Base-by-base conservation (phyloP, 2,888 invertebrate genomes). In the Leucophenga montana region DNA sequence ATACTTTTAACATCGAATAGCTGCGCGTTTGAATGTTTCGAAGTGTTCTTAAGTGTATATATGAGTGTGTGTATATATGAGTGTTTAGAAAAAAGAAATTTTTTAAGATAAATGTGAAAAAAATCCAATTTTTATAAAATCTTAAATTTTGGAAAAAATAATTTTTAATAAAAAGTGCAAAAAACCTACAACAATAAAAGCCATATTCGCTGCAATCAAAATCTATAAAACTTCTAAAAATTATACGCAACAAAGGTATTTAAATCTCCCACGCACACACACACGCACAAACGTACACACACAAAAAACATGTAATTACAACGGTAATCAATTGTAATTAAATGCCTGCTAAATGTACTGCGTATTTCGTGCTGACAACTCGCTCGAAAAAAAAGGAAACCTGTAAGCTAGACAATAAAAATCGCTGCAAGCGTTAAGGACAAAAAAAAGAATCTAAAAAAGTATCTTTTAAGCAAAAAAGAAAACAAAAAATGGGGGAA, bases 31-130 rank as follows among this genome's bases (percentile, higher is more conserved):
- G 39, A 11, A 11, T 39, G 9, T 8, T 39, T 3, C 39, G 9
- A 39, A 5, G 20, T 57, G 57, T 31, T 46, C 54, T 14, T 61
- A 67, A 48, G 53, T 67, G 46, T 53, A 18, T 46, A 20, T 53
- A 33, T 22, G 48, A 39, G 18, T 56, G 59, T 71, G 61, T 73
- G 66, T 66, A n/a, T n/a, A n/a, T n/a, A n/a, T n/a, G n/a, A n/a
- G 68, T 67, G 57, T n/a, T 61, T 61, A n/a, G 11, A 1, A 9
- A 61, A 33, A 33, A 39, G 0, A 39, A 61, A 39, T 5, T 11
- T 39, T 5, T 5, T 39, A 8, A 39, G 8, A 50, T 18, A 50
- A n/a, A n/a, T 50, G 1, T 50, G 2, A n/a, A 50, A 50, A 39
- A 16, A 16, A n/a, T 50, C 1, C 2, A 16, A 3, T 50, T 50